Conservation (phyloP, 2,888 invertebrate genomes). For the Lasioglossum pauxillum region DNA sequence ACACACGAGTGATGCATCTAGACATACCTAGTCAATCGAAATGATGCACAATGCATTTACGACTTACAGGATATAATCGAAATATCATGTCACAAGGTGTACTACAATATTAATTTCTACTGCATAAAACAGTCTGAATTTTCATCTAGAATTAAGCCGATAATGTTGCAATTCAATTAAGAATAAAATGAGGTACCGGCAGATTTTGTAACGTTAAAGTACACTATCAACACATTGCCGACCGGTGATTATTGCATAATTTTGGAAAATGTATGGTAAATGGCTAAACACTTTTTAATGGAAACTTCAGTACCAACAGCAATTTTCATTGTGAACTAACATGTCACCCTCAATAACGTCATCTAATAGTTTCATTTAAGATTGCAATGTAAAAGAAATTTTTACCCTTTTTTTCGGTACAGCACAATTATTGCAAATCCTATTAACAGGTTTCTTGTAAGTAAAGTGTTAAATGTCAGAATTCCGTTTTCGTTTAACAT, state of each 20-base stretch:
- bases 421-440: too few relatives aligned
- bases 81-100: neutral
- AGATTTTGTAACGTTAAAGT: neutral
- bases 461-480: neutral
- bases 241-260: too few relatives aligned
- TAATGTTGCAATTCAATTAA: neutral
- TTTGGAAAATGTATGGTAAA: too few relatives aligned
- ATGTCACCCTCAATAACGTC: too few relatives aligned
- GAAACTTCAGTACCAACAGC: too few relatives aligned
- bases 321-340: too few relatives aligned
- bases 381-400: too few relatives aligned
- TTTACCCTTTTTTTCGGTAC: too few relatives aligned
- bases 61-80: neutral
- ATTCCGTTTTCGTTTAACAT: neutral
- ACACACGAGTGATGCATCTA: neutral
- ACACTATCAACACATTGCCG: neutral
- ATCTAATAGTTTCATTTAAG: too few relatives aligned
- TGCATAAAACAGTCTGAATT: neutral
- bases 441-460: too few relatives aligned
- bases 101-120: neutral
- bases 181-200: neutral
- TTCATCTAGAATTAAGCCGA: neutral
- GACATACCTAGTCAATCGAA: neutral
- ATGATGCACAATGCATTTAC: neutral
- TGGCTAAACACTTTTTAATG: too few relatives aligned